Evolutionary conservation across 2,888 invertebrate genomes (phyloP).

Genomic region (Caenorhabditis macrosperma): DNA sequence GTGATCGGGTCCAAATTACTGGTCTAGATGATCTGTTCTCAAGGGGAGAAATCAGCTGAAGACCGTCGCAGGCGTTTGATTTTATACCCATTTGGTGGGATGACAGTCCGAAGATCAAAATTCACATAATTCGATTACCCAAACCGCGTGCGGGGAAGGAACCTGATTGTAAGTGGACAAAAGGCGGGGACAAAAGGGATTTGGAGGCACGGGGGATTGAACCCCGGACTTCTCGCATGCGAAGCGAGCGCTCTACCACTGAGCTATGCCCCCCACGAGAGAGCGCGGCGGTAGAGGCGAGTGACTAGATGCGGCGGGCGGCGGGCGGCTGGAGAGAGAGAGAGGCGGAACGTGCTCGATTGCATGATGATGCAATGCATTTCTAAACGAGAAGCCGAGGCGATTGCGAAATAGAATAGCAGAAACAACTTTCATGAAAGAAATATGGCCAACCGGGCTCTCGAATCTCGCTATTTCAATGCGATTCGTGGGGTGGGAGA

Average conservation of each 20-base stretch:
- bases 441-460: too few relatives aligned
- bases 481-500: too few relatives aligned
- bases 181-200: conserved; percentile 46
- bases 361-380: too few relatives aligned
- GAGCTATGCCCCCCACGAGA: conserved; percentile 64
- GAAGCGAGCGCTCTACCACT: conserved; percentile 78
- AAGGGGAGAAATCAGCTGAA: too few relatives aligned
- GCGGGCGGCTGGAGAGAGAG: not conserved
- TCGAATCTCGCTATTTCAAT: too few relatives aligned
- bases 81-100: conserved; percentile 1
- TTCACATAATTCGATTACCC: conserved; percentile 24
- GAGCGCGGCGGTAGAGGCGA: not conserved
- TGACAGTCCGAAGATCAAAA: conserved; percentile 26
- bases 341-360: too few relatives aligned
- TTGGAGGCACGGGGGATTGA: conserved; percentile 76
- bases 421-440: too few relatives aligned
- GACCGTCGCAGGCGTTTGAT: not conserved
- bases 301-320: not conserved
- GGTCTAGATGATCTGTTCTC: conserved; percentile 2
- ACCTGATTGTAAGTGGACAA: not conserved
- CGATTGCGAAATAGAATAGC: too few relatives aligned
- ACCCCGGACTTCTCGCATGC: conserved; percentile 78
- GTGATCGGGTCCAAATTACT: conserved; percentile 6
- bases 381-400: too few relatives aligned
- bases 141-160: conserved; percentile 18